Base-by-base conservation (phyloP, 1,140 invertebrate species). In the Trichomalopsis sarcophagae region DNA sequence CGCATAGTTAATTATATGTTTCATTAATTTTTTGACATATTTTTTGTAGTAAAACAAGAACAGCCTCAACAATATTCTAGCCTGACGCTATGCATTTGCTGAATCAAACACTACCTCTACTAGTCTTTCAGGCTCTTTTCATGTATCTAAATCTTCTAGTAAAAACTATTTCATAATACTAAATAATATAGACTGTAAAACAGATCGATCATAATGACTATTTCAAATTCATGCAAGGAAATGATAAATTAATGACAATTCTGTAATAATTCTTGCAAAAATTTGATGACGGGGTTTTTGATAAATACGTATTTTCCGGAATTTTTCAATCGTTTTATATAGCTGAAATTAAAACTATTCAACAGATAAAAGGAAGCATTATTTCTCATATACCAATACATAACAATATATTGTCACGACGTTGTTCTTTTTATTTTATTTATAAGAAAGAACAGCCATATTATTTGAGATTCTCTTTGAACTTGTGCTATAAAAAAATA, bases 31-130 rank as follows among this genome's bases (percentile, higher is more conserved):
- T 75, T 75, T 17, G 73, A 40, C 27, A 71, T 27, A 71, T 75
- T 75, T 44, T 44, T 44, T 44, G 14, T 71, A 21, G 14, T 62
- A 62, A 62, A 30, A 62, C 30, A 88, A 88, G 14, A 86, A 84
- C 81, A 87, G 73, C 55, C 17, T 81, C 86, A 90, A 90, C 89
- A 91, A 89, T 78, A 84, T 82, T 83, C 74, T 87, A 89, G 68
- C 84, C 79, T 87, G 77, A 80, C 75, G 81, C 83, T 86, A 79
- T 55, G 14, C 7, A 74, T 9, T 30, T 78, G 66, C n/a, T 14
- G 68, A 76, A 68, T 71, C 10, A 66, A 66, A 74, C 0, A 66
- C 47, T 82, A 82, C 21, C n/a, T 76, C 33, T 76, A 82, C 30
- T 75, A 82, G 81, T 76, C 73, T 69, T 44, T 33, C 33, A 62